Evolutionary conservation across 2,888 invertebrate species (phyloP), one percentile per base, ranked within the genome.

Genomic region (Acanthacorydalis orientalis): DNA sequence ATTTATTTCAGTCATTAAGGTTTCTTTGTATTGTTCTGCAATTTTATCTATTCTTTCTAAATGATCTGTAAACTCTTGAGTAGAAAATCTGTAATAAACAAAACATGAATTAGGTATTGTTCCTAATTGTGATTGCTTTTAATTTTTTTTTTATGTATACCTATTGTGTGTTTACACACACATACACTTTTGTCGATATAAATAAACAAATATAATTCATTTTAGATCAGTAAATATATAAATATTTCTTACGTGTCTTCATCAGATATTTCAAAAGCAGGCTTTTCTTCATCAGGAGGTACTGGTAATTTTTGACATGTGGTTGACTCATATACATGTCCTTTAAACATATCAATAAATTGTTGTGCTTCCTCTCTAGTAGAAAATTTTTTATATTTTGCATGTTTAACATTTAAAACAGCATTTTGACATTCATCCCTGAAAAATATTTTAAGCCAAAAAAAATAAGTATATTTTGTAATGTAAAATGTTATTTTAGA

Each of bases 341-440:
- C 46, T 8, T 31, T 46, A 37, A 37, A 46, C 46, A 46, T 46
- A 7, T 46, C 38, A 23, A 46, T 16, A 37, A 46, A 46, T 31
- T 46, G 31, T 39, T 16, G 14, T 12, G 46, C 46, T 8, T 16
- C 38, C 31, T 37, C 10, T 15, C 11, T 6, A 31, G 15, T 46
- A 11, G 37, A 37, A 46, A 46, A 46, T 46, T 46, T 46, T 39
- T 46, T 46, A 46, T 10, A 46, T 31, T 46, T 46, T 8, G 46
- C 46, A 46, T 39, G 14, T 38, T 37, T 15, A 9, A 39, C 9
- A 31, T 39, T 39, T 10, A 16, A 38, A 31, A 39, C 23, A 2
- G 46, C 37, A 1, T 4, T 39, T 23, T 46, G 31, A 16, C 46
- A 46, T 46, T 46, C 46, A 31, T 37, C 12, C 46, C 46, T 46